Evolutionary conservation across 2,113 vertebrate species (phyloP).

Genomic region (Nibea albiflora): DNA sequence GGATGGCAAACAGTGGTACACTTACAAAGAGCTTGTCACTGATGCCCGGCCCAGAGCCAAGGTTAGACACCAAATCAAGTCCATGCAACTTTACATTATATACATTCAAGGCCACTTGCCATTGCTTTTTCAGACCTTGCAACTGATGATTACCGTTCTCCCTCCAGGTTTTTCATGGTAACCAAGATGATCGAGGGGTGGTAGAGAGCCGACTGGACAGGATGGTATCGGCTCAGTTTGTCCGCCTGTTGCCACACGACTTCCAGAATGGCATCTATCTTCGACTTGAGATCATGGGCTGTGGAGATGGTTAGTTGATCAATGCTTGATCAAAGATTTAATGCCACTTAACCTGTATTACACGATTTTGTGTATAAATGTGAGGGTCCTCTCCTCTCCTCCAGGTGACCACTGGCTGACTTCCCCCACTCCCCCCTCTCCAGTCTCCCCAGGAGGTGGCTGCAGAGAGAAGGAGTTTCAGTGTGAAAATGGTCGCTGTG

Average conservation of each 20-base stretch:
- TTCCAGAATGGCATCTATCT: constrained; percentile 83
- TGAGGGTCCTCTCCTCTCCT: not conserved
- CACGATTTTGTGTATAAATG: not conserved
- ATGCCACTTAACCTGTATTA: not conserved
- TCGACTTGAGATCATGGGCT: constrained; percentile 89
- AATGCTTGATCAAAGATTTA: not conserved
- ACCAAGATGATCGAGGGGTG: constrained; percentile 75
- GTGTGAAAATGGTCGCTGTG: constrained; percentile 83
- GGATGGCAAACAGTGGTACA: constrained; percentile 83
- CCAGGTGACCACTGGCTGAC: constrained; percentile 63
- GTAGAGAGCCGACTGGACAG: constrained; percentile 76
- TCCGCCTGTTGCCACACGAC: constrained; percentile 86
- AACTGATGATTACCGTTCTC: not conserved
- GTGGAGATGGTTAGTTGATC: constrained; percentile 79
- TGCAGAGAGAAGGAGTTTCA: constrained; percentile 81
- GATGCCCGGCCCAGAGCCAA: constrained; percentile 73
- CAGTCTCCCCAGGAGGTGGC: constrained; percentile 22
- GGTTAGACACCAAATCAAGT: constrained; percentile 71
- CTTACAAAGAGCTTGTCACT: constrained; percentile 79
- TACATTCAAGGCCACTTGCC: not conserved
- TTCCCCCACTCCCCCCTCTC: constrained; percentile 11
- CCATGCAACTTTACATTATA: not conserved
- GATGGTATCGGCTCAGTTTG: constrained; percentile 83
- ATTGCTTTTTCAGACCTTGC: not conserved
- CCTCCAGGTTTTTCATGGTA: constrained; percentile 83